Conservation (phyloP, 1,140 invertebrate genomes). For the Drosophila repletoides region DNA sequence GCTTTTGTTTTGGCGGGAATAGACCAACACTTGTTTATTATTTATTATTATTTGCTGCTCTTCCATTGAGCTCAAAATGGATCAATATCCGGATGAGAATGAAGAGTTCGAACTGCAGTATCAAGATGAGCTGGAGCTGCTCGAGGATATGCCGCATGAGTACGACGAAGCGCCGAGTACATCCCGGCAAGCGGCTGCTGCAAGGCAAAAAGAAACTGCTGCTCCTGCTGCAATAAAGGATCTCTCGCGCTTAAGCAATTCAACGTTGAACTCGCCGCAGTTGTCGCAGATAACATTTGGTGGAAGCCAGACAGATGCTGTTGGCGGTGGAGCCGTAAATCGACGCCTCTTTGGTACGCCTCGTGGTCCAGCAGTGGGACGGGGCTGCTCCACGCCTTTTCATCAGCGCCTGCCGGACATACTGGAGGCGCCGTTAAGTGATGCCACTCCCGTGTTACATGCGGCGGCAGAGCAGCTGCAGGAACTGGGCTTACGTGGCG, state of each 20-base stretch:
- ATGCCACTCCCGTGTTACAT: conserved; percentile 24
- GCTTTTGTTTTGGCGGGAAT: conserved; percentile 31
- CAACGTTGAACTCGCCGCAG: conserved; percentile 53
- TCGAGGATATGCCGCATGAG: conserved; percentile 82
- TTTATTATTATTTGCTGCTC: conserved; percentile 12
- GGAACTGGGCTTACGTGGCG: conserved; percentile 66
- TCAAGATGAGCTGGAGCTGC: conserved; percentile 87
- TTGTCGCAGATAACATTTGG: conserved; percentile 75
- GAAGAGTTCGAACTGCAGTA: conserved; percentile 90
- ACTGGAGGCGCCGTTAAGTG: conserved; percentile 42
- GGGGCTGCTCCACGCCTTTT: conserved; percentile 71
- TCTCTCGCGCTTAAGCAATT: conserved; percentile 27
- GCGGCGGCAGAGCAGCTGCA: conserved; percentile 58
- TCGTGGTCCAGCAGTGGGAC: conserved; percentile 37
- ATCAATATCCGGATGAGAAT: conserved; percentile 88
- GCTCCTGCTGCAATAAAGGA: conserved; percentile 19
- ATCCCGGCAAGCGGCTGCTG: conserved; percentile 46
- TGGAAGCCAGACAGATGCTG: conserved; percentile 37
- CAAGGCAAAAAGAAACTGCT: conserved; percentile 1
- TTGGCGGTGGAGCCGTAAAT: conserved; percentile 49
- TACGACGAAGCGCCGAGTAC: conserved; percentile 82
- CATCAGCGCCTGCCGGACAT: conserved; percentile 72
- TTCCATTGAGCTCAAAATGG: conserved; percentile 41
- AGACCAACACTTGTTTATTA: conserved; percentile 26
- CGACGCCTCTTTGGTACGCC: conserved; percentile 75